These are phyloP conservation scores for Cydia fagiglandana DNA, from an alignment of 1,140 invertebrate species.

Conservation along the genomic window DNA sequence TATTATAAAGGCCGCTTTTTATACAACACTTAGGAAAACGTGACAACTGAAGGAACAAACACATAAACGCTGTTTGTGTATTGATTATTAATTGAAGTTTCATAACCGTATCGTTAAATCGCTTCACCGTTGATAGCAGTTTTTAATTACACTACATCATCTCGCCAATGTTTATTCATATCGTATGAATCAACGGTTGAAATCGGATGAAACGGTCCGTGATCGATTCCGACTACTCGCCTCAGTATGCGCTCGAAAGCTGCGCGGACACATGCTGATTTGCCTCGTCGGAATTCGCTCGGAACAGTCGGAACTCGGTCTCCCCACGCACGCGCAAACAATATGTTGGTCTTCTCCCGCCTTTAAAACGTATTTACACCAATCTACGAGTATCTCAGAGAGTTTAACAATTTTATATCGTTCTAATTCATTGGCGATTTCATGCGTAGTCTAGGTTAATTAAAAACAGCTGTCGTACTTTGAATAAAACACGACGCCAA, in stretches of 20 bases:
- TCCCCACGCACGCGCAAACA: not conserved
- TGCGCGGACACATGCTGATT: slow-evolving; percentile 52
- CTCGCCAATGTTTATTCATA: slow-evolving; percentile 37
- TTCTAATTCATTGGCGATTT: not conserved
- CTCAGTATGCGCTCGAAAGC: slow-evolving; percentile 57
- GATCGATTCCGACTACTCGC: slow-evolving; percentile 49
- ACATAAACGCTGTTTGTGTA: not conserved
- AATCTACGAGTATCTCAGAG: not conserved
- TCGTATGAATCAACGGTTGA: slow-evolving; percentile 46
- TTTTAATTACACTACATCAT: slow-evolving; percentile 39
- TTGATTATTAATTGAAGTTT: not conserved
- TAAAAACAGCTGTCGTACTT: not conserved
- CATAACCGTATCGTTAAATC: not conserved
- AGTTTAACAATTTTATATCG: not conserved
- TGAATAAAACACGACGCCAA: not conserved
- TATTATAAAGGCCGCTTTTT: not conserved
- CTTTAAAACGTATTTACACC: too few species aligned
- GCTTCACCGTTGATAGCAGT: not conserved
- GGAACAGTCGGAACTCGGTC: slow-evolving; percentile 16
- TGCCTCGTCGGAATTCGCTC: slow-evolving; percentile 38
- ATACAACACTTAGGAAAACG: not conserved
- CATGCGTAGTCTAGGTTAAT: not conserved
- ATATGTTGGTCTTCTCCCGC: not conserved
- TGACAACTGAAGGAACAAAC: not conserved
- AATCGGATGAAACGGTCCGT: slow-evolving; percentile 56